Conservation (phyloP, 2,888 invertebrate genomes). For the Aporophyla nigra region DNA sequence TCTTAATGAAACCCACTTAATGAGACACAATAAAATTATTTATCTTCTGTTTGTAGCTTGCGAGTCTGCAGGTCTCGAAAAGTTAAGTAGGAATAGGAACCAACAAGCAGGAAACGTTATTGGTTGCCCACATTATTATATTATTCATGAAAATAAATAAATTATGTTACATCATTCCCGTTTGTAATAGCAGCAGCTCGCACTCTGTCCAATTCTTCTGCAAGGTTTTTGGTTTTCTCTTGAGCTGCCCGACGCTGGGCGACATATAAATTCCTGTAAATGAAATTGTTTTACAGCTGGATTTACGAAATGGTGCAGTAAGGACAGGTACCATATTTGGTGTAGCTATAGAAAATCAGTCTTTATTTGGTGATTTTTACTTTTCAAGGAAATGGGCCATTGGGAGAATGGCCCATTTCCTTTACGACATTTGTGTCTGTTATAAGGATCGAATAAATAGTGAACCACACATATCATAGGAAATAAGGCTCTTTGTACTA, state of each 20-base stretch:
- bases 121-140: neutral
- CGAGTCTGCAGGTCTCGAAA: neutral
- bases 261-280: conserved; percentile 89
- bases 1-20: neutral
- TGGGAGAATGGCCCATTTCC: too few species aligned
- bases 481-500: neutral
- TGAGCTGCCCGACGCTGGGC: conserved; percentile 85
- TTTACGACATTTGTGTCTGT: neutral
- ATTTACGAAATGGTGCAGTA: neutral
- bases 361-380: too few species aligned
- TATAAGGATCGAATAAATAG: neutral
- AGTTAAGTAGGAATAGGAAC: neutral
- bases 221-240: conserved; percentile 87
- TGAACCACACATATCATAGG: neutral
- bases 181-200: conserved; percentile 89
- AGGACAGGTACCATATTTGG: neutral
- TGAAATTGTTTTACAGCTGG: neutral
- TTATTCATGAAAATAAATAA: neutral
- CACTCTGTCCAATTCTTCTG: conserved; percentile 88
- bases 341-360: neutral
- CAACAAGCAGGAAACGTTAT: neutral
- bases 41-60: neutral
- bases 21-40: neutral
- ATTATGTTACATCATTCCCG: conserved; percentile 87
- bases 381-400: too few species aligned